Evolutionary conservation across 2,888 invertebrate genomes (phyloP).

Genomic region (Chymomyza fuscimana): DNA sequence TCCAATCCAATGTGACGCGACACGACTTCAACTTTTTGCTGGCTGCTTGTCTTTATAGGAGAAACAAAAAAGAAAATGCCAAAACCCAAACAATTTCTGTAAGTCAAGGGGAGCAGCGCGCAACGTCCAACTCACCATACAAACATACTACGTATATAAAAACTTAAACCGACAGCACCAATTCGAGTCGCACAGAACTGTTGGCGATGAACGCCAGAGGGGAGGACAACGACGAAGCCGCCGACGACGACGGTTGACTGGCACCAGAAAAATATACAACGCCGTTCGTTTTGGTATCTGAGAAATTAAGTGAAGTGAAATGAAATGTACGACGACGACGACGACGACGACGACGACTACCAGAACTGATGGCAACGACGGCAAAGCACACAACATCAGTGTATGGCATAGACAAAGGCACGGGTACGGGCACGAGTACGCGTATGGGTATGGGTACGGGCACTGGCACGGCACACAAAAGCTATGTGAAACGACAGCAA

Average conservation of each 20-base stretch:
- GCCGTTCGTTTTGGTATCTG: slow-evolving; percentile 72
- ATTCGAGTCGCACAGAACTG: slow-evolving; percentile 54
- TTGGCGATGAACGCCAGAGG: slow-evolving; percentile 38
- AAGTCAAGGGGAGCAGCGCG: slow-evolving; percentile 31
- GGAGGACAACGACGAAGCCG: slow-evolving; percentile 29
- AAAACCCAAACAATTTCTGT: slow-evolving; percentile 35
- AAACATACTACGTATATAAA: slow-evolving; percentile 35
- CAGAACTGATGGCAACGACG: slow-evolving; percentile 46
- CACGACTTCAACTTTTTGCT: slow-evolving; percentile 50
- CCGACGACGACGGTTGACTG: neutral
- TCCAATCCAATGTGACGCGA: slow-evolving; percentile 32
- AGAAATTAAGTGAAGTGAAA: slow-evolving; percentile 74
- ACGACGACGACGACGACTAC: too few relatives aligned
- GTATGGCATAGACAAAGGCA: slow-evolving; percentile 45
- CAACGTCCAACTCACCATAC: slow-evolving; percentile 14
- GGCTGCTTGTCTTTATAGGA: slow-evolving; percentile 50
- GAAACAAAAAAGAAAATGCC: slow-evolving; percentile 38
- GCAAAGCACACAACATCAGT: slow-evolving; percentile 6
- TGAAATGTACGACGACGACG: slow-evolving; percentile 66
- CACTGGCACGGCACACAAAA: slow-evolving; percentile 47
- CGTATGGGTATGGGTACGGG: slow-evolving; percentile 17
- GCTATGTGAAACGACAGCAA: slow-evolving; percentile 66
- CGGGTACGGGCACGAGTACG: slow-evolving; percentile 17
- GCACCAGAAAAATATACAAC: slow-evolving; percentile 54
- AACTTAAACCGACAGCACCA: slow-evolving; percentile 68